These are phyloP conservation scores for Doryteuthis pealeii DNA, from an alignment of 1,140 invertebrate species.

Conservation along the genomic window DNA sequence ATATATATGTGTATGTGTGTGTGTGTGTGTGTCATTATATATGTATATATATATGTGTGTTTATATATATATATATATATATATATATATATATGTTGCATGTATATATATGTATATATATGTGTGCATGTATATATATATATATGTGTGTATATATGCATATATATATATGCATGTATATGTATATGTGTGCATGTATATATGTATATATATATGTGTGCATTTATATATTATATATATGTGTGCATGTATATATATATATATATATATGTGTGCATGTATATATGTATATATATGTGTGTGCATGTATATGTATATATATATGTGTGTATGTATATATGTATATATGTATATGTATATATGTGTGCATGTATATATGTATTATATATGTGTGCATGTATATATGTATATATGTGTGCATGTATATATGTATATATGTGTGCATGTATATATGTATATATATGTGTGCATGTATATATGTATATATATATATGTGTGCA, in stretches of 20 bases:
- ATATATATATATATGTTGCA: no score
- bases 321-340: neutral
- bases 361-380: no score
- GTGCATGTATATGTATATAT: neutral
- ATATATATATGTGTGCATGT: neutral
- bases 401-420: neutral
- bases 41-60: neutral
- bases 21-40: no score
- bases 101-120: neutral
- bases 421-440: neutral
- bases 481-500: neutral
- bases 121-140: neutral
- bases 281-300: neutral
- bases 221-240: neutral
- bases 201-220: neutral
- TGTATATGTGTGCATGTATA: neutral
- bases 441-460: neutral
- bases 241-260: neutral
- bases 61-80: neutral
- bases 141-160: no score
- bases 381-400: no score
- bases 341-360: no score
- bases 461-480: neutral
- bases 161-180: neutral
- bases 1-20: neutral